Conservation (phyloP, 2,888 invertebrate genomes). For the Thumatha senex region DNA sequence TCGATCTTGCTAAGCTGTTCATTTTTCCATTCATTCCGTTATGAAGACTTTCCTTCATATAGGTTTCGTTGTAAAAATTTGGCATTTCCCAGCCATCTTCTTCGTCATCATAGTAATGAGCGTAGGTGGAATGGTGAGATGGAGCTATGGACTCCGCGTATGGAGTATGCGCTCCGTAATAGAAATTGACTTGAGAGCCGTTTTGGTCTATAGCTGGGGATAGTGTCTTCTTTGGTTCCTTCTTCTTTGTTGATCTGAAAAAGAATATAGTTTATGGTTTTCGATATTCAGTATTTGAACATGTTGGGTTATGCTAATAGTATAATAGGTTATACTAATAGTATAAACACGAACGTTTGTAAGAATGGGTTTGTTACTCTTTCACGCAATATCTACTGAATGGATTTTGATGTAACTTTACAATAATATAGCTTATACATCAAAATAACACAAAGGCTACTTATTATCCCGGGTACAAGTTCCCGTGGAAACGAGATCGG, state of each 20-base stretch:
- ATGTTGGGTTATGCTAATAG: too few relatives aligned
- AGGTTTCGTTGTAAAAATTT: conserved; percentile 97
- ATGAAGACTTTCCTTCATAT: conserved; percentile 97
- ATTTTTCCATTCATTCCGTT: conserved; percentile 93
- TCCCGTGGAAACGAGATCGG: too few relatives aligned
- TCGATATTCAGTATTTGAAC: too few relatives aligned
- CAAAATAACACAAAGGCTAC: too few relatives aligned
- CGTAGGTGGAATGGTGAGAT: conserved; percentile 97
- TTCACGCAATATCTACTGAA: too few relatives aligned
- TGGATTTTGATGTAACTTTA: too few relatives aligned
- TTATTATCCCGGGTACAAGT: too few relatives aligned
- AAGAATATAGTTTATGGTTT: background rate
- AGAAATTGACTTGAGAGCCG: conserved; percentile 97
- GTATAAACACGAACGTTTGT: too few relatives aligned
- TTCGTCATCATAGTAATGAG: conserved; percentile 97
- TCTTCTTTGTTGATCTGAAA: conserved; percentile 90
- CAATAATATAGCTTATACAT: too few relatives aligned
- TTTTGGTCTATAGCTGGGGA: conserved; percentile 95
- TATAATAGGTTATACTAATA: too few relatives aligned
- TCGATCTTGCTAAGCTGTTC: conserved; percentile 96
- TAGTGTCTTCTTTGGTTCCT: conserved; percentile 95
- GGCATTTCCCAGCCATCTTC: conserved; percentile 99
- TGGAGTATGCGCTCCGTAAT: conserved; percentile 96
- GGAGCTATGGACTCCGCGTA: conserved; percentile 98
- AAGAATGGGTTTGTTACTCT: too few relatives aligned